Percentiles rank a stretch among this genome's conserved stretches.
Conservation (phyloP, 2,113 vertebrate genomes). For the Platysternon megacephalum region DNA sequence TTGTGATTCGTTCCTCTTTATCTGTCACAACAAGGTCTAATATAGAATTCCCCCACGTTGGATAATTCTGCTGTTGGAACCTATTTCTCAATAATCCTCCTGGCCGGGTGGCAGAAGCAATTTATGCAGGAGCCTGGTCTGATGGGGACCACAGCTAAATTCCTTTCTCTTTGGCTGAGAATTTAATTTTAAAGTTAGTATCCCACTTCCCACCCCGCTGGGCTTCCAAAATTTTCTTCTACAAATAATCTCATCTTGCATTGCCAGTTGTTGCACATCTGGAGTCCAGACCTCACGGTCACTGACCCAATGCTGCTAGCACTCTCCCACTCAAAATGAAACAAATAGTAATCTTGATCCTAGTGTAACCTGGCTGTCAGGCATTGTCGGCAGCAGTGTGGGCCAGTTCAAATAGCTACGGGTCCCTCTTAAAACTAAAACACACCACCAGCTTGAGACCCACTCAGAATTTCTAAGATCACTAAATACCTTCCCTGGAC, state of each 20-base stretch:
- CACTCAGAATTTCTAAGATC: fast-evolving
- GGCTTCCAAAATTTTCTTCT: constrained; percentile 62
- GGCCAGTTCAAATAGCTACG: constrained; percentile 9
- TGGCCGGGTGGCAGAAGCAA: constrained; percentile 45
- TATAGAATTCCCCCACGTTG: not conserved
- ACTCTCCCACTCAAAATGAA: constrained; percentile 58
- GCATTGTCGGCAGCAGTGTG: constrained; percentile 49
- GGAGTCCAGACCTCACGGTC: constrained; percentile 68
- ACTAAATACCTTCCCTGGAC: not conserved
- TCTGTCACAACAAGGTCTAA: not conserved
- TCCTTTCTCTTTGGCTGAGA: constrained; percentile 65
- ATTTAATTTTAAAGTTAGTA: constrained; percentile 60
- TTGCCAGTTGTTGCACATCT: constrained; percentile 71
- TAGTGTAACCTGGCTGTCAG: constrained; percentile 45
- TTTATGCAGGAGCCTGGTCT: constrained; percentile 65
- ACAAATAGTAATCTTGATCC: not conserved
- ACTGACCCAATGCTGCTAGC: constrained; percentile 58
- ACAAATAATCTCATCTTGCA: not conserved
- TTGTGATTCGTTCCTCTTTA: not conserved
- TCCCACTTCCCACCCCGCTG: constrained; percentile 62
- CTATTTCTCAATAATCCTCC: constrained; percentile 41
- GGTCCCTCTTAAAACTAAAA: not conserved
- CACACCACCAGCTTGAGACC: not conserved
- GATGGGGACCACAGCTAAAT: constrained; percentile 57
- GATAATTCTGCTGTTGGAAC: constrained; percentile 38